Evolutionary conservation across 2,888 invertebrate species (phyloP).

Genomic region (Nephrotoma guestfalica): DNA sequence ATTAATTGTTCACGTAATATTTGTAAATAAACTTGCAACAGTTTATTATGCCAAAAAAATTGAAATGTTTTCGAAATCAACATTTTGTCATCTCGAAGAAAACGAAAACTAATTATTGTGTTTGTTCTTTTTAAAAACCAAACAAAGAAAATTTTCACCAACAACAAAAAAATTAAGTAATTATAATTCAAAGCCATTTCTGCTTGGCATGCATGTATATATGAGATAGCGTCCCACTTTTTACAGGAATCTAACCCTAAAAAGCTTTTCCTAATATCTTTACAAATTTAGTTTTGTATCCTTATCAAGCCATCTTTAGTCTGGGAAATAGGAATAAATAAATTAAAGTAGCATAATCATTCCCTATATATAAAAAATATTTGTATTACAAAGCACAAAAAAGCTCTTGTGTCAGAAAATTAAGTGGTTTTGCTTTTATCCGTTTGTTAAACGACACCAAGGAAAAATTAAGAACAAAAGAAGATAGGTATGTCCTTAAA

Average conservation of each 20-base stretch:
- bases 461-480: not conserved
- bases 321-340: not conserved
- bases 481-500: too few relatives aligned
- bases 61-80: not conserved
- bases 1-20: not conserved
- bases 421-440: not conserved
- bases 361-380: not conserved
- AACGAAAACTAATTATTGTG: not conserved
- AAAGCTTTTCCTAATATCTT: not conserved
- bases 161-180: not conserved
- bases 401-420: not conserved
- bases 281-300: not conserved
- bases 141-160: not conserved
- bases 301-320: not conserved
- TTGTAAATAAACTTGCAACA: not conserved
- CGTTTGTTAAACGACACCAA: too few relatives aligned
- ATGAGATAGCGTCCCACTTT: not conserved
- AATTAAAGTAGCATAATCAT: not conserved
- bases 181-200: not conserved
- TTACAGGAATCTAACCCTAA: not conserved
- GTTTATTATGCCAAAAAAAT: not conserved
- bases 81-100: not conserved
- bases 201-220: not conserved
- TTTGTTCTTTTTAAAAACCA: not conserved
- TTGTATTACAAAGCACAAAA: not conserved